Base-by-base conservation (phyloP, 2,888 invertebrate genomes). In the Pseudeuparius sepicola region DNA sequence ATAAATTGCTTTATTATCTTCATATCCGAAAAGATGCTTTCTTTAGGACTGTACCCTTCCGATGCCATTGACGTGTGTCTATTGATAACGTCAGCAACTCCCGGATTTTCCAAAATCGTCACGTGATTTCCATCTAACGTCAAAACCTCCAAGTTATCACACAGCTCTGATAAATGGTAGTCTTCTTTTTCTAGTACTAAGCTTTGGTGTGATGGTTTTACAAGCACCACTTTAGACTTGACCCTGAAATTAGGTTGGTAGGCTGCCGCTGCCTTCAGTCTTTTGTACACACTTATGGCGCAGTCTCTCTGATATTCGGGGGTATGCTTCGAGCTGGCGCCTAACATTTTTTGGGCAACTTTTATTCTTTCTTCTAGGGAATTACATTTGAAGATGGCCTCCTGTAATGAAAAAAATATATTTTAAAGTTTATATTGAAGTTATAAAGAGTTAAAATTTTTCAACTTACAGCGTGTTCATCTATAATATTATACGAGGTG, bases 91-190 rank as follows among this genome's bases (percentile, higher is more conserved):
- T 24, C 12, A 1, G 26, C 23, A 4, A 41, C 10, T 13, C 11
- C 16, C 26, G 68, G 65, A 48, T 75, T 78, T 9, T 79, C 74
- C 45, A 83, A 53, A 48, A 84, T 78, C 28, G 73, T 72, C 1
- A 70, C 56, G 49, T 85, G 84, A 53, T 78, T 77, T 7, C 83
- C 84, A 50, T 80, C 78, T 5, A 79, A 61, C 31, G 66, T 69
- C 47, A 73, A 68, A 0, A 81, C 64, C 1, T 67, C 66, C 0
- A 81, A 67, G 1, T 66, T 65, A 14, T 67, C 65, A 53, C 4
- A 48, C 38, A 1, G 54, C 51, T 9, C 61, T 39, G 37, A 26
- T 6, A 84, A 55, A 12, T 73, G 75, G 47, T 83, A 82, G 51
- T 80, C 78, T 18, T 76, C 73, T 31, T 72, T 45, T 64, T 43